Conservation (phyloP, 2,113 vertebrate genomes). For the Baryphthengus martii region DNA sequence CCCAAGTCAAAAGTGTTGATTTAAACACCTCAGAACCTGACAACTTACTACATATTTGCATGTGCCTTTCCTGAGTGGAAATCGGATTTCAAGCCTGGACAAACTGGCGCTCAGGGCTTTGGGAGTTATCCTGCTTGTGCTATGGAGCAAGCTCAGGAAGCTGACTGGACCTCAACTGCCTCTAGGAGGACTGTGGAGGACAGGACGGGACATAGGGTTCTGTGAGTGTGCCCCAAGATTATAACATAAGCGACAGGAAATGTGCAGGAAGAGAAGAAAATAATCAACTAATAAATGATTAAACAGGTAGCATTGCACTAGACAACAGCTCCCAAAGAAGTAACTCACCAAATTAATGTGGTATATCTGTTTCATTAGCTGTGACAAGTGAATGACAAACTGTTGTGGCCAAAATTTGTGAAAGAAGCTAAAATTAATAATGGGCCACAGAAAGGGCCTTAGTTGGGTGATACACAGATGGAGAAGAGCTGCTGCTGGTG, state of each 20-base stretch:
- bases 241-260: not conserved
- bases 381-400: not conserved
- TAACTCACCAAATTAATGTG: not conserved
- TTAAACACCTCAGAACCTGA: not conserved
- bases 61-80: not conserved
- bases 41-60: not conserved
- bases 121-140: not conserved
- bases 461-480: not conserved
- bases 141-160: fast-evolving
- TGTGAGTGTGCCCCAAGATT: not conserved
- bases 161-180: not conserved
- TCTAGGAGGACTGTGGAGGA: not conserved
- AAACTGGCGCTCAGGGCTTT: not conserved
- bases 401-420: not conserved
- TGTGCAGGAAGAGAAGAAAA: not conserved
- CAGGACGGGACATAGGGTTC: fast-evolving
- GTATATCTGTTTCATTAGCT: not conserved
- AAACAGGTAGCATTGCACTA: not conserved
- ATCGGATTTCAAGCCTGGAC: not conserved
- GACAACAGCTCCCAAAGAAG: not conserved
- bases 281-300: not conserved
- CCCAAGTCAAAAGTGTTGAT: not conserved
- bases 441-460: not conserved
- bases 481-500: not conserved
- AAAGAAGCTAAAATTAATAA: not conserved